A percentile compares a stretch with the other conserved stretches of the same genome.
Evolutionary conservation across 1,140 invertebrate species (phyloP).

Genomic region (Trichonephila clavata): DNA sequence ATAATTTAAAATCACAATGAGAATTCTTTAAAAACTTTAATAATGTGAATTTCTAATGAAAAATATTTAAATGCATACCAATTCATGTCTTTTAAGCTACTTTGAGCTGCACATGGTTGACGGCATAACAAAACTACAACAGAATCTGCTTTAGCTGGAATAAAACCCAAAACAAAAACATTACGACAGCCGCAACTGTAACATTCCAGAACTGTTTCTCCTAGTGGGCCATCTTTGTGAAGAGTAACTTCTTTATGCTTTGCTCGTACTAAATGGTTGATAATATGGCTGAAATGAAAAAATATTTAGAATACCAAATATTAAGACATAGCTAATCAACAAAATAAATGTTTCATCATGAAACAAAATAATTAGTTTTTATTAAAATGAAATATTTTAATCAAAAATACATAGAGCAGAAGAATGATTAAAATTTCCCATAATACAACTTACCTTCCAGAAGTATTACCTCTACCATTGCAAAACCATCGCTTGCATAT

Average conservation of each 20-base stretch:
- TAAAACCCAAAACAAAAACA: slow-evolving; percentile 99
- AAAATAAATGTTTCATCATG: too few relatives aligned
- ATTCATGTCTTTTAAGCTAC: slow-evolving; percentile 97
- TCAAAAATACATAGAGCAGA: neutral
- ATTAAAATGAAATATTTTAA: neutral
- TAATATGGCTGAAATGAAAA: slow-evolving; percentile 91
- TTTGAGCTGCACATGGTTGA: slow-evolving; percentile 98
- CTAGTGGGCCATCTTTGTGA: slow-evolving; percentile 97
- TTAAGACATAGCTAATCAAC: too few relatives aligned
- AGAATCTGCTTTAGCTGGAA: slow-evolving; percentile 99
- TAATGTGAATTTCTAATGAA: too few relatives aligned
- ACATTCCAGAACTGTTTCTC: slow-evolving; percentile 98
- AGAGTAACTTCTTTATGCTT: slow-evolving; percentile 99
- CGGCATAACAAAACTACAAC: slow-evolving; percentile 99
- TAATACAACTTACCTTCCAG: slow-evolving; percentile 85
- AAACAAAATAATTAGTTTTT: neutral
- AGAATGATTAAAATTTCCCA: slow-evolving; percentile 16
- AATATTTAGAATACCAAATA: neutral
- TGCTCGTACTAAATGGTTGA: slow-evolving; percentile 98
- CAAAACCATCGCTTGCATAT: slow-evolving; percentile 99
- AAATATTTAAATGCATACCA: slow-evolving; percentile 84
- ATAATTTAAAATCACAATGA: too few relatives aligned
- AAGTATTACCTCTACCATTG: slow-evolving; percentile 98
- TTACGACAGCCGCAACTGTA: slow-evolving; percentile 99
- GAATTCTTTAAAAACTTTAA: too few relatives aligned